Base-by-base conservation (phyloP, 2,888 invertebrate species). In the Stenodera caucasica region DNA sequence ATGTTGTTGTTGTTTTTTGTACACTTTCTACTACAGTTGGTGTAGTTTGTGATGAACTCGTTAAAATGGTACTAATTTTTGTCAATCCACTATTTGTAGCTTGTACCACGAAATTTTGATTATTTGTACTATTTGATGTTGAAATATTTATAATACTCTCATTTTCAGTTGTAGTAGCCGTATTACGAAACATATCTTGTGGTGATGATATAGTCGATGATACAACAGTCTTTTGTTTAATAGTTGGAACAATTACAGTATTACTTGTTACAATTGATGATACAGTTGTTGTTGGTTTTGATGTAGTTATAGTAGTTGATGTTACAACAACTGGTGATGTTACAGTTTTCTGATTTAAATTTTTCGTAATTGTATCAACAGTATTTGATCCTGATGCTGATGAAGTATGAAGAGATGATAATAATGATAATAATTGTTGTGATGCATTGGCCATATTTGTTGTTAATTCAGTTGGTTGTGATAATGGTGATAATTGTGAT, bases 361-460 rank as follows among this genome's bases (percentile, higher is more conserved):
- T 72, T 72, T 81, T 82, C 1, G 79, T 74, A 9, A 77, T 72
- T 15, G 80, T 77, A 51, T 82, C 82, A 55, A 84, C 84, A 51
- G 69, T 74, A 50, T 14, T 63, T 12, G 60, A 54, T 57, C 86
- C 83, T 1, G 84, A 81, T 57, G 81, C 78, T 0, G 81, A 80
- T 65, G 86, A 84, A 33, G 86, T 82, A 61, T 86, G 87, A 30
- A 89, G 74, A 0, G 88, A 89, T 0, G 90, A 89, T 77, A 90
- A 81, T 52, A 90, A 82, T 5, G 86, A 86, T 33, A 88, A 81
- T 50, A 89, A 74, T 71, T 89, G 90, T 75, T 89, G 88, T 0
- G 88, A 88, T 0, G 86, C 89, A 72, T 88, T 90, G 0, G 86
- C 88, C 80, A 90, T 88, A 71, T 88, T 89, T 0, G 88, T 87